Evolutionary conservation across 2,113 vertebrate species (phyloP).

Genomic region (Thymallus thymallus): DNA sequence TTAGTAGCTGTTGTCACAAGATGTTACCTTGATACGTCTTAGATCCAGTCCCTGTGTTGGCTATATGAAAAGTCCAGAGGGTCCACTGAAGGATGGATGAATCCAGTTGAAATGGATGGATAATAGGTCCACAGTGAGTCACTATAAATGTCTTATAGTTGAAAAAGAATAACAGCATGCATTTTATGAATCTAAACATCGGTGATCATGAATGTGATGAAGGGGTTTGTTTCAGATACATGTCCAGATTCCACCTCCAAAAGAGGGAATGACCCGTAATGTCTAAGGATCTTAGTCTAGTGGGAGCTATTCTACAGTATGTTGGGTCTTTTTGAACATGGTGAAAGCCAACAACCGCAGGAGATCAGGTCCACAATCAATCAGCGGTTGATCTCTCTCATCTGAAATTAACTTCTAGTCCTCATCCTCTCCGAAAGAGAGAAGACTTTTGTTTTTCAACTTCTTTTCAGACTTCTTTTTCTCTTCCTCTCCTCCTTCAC

Average conservation of each 20-base stretch:
- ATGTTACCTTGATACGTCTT: background rate
- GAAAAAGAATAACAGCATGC: background rate
- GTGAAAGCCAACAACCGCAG: background rate
- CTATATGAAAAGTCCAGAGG: background rate
- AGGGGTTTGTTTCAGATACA: background rate
- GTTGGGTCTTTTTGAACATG: background rate
- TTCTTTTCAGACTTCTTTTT: conserved; percentile 75
- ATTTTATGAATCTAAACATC: background rate
- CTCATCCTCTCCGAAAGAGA: conserved; percentile 92
- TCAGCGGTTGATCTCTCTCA: background rate
- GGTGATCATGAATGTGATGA: background rate
- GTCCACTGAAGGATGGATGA: background rate
- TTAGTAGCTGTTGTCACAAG: background rate
- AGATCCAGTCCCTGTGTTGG: background rate
- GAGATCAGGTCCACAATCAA: background rate
- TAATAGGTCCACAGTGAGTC: background rate
- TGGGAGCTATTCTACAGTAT: too few species aligned
- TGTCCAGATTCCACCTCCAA: background rate
- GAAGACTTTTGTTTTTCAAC: conserved; percentile 90
- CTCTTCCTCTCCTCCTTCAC: conserved; percentile 50
- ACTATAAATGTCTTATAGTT: background rate
- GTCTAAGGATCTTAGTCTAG: background rate
- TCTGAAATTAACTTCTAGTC: conserved; percentile 57
- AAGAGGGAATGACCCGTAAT: background rate
- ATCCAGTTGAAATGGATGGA: background rate